Conservation (phyloP, 2,888 invertebrate species). For the Nomada hirtipes region DNA sequence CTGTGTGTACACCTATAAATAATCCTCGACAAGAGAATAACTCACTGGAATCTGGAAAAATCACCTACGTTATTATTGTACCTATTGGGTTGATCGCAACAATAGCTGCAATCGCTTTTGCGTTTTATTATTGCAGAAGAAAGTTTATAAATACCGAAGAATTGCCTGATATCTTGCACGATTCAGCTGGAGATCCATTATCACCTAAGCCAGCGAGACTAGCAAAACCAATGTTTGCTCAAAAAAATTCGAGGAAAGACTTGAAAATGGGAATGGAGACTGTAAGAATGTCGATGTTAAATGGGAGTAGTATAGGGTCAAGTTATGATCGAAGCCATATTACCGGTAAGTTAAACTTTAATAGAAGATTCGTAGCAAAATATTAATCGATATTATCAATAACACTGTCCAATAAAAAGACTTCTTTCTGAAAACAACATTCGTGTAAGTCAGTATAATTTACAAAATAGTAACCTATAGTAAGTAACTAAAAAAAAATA, state of each 20-base stretch:
- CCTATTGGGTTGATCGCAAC: conserved; percentile 86
- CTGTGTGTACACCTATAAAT: conserved; percentile 86
- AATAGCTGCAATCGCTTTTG: conserved; percentile 85
- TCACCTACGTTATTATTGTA: conserved; percentile 86
- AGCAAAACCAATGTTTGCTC: conserved; percentile 81
- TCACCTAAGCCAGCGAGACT: conserved; percentile 85
- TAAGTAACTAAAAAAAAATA: no score
- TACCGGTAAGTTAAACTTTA: conserved; percentile 85
- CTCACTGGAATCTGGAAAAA: conserved; percentile 83
- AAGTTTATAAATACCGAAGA: conserved; percentile 85
- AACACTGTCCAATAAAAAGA: no score
- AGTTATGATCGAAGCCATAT: conserved; percentile 90
- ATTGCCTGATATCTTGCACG: conserved; percentile 86
- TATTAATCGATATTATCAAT: no score
- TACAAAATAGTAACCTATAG: no score
- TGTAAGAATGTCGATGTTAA: conserved; percentile 88
- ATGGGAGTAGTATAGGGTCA: conserved; percentile 87
- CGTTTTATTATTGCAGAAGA: conserved; percentile 86
- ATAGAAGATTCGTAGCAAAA: no score
- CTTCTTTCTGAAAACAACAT: no score
- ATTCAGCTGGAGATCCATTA: conserved; percentile 88
- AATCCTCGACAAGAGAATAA: conserved; percentile 83
- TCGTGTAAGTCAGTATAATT: no score
- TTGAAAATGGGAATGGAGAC: conserved; percentile 84
- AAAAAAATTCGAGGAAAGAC: conserved; percentile 82